Evolutionary conservation across 2,113 vertebrate genomes (phyloP), one percentile per base, ranked within the genome.

Genomic region (Shinisaurus crocodilurus): DNA sequence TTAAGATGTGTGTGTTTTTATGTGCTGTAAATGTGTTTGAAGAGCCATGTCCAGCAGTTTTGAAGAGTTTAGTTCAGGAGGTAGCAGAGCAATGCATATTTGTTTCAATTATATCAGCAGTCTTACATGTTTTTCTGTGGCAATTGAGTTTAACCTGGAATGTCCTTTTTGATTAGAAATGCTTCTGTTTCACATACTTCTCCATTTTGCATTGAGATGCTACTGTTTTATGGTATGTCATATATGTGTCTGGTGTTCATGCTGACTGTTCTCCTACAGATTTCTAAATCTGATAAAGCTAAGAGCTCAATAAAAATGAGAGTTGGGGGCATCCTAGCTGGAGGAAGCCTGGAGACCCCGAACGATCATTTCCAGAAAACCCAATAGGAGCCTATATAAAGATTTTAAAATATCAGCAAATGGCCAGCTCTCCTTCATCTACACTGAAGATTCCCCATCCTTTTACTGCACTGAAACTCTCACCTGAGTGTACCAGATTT

Each of bases 211-310:
- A 82, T 0, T 94, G 75, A 82, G 70, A 67, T n/a, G 37, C 40
- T 88, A 87, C 34, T 85, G 3, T 60, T 92, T 93, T 65, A 86
- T 86, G 90, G 57, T 74, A 85, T 63, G 8, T 91, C 80, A 87
- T 45, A 23, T 45, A 45, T 50, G 6, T 92, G 77, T 88, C 1
- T 83, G 16, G 87, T 9, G 48, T 90, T 75, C 48, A 50, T 15
- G 63, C 34, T 57, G 29, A 6, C 13, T 4, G n/a, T 85, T 34
- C 37, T 74, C 32, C 7, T 2, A 43, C 86, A 1, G 70, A 89
- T 57, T 88, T 92, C 0, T 65, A 16, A 82, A 34, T 86, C 25
- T 91, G 84, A 67, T 48, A 86, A 84, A 82, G 48, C 34, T 40
- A 88, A 70, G 37, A 13, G 15, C 43, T 48, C 13, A 85, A 32